Percentiles rank a stretch among this genome's conserved stretches.
These are phyloP conservation scores for Litoditis marina DNA, from an alignment of 2,888 invertebrate species.

Conservation along the genomic window DNA sequence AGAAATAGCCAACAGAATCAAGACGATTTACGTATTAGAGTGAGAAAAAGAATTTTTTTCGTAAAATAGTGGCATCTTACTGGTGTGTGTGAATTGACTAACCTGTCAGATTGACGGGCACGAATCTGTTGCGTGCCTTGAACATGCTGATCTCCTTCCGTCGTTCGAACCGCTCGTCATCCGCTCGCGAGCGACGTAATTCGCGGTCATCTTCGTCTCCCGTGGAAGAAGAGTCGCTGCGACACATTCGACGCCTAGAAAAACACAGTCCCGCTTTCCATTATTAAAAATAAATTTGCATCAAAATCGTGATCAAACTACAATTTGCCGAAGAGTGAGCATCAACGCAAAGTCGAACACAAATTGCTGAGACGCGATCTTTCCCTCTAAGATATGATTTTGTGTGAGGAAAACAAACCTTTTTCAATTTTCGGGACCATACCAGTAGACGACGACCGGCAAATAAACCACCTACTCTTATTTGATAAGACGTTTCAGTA, in stretches of 20 bases:
- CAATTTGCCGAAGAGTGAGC: no score
- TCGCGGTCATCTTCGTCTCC: conserved; percentile 25
- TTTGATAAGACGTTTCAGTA: no score
- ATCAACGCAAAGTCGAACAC: neutral
- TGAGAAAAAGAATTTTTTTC: neutral
- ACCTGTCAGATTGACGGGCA: conserved; percentile 54
- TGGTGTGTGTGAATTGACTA: no score
- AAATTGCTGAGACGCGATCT: neutral
- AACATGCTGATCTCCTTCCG: conserved; percentile 35
- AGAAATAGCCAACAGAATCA: no score
- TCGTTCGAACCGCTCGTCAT: conserved; percentile 21
- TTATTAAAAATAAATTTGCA: neutral
- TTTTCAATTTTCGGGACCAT: no score
- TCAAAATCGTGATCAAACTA: neutral
- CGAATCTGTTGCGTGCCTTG: conserved; percentile 40
- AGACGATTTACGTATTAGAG: no score
- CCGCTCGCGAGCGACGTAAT: neutral
- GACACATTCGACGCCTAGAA: conserved; percentile 21
- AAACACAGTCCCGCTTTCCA: neutral
- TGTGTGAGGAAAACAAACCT: no score
- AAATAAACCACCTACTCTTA: no score
- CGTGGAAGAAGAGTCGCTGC: conserved; percentile 40
- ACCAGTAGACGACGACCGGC: no score
- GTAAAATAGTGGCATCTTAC: no score
- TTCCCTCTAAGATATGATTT: no score